Conservation (phyloP, 2,113 vertebrate species). For the Enhydra lutris region DNA sequence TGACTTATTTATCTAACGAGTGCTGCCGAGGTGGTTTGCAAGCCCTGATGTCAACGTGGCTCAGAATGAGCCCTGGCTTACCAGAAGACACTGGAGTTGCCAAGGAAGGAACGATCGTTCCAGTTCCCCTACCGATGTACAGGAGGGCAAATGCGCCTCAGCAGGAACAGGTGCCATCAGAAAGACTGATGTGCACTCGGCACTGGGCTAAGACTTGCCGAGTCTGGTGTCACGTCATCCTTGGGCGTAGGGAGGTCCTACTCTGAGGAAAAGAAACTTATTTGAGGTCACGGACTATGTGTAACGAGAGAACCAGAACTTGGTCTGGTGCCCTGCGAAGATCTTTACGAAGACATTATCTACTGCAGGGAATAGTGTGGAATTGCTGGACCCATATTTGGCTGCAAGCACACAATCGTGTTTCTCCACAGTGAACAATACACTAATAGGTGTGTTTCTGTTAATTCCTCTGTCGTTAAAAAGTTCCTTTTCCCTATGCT, state of each 20-base stretch:
- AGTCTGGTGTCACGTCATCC: neutral
- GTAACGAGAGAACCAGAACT: neutral
- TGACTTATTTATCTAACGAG: constrained; percentile 44
- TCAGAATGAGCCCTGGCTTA: neutral
- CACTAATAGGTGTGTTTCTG: neutral
- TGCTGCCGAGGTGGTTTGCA: constrained; percentile 37
- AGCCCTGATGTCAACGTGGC: neutral
- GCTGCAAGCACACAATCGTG: neutral
- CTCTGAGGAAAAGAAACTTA: neutral
- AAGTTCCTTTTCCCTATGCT: neutral
- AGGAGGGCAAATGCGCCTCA: neutral
- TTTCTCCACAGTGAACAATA: neutral
- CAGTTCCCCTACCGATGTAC: accelerated
- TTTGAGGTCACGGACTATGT: neutral
- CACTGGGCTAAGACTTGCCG: neutral
- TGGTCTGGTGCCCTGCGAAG: neutral
- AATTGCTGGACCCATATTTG: neutral
- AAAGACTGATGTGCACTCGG: neutral
- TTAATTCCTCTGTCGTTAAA: neutral
- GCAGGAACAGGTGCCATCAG: neutral
- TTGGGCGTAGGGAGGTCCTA: neutral
- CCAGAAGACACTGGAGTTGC: neutral
- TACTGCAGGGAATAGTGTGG: neutral
- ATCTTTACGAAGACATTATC: neutral
- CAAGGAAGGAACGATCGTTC: neutral